phyloP scores from a whole-genome alignment of 2,113 vertebrate genomes.

The Phoxinus phoxinus region DNA sequence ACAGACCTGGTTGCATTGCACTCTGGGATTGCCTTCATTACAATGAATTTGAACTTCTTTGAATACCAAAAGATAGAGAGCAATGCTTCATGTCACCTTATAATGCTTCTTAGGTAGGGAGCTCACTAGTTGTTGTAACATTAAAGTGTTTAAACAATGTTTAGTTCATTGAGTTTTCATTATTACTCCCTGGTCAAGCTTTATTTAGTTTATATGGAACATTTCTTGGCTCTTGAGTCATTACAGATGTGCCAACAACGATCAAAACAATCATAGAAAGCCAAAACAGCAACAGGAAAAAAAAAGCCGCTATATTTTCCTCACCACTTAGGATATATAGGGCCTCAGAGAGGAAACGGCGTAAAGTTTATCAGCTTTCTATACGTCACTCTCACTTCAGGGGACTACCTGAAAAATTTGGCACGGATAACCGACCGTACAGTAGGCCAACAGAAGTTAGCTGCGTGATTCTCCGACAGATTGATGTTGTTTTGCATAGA shows the following conservation, averaged over 20 bases:
- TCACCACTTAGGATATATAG: neutral
- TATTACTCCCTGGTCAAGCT: neutral
- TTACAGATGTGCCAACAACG: slow-evolving; percentile 6
- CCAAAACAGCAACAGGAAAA: neutral
- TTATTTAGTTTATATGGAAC: slow-evolving; percentile 23
- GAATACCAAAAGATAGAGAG: neutral
- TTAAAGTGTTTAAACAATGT: neutral
- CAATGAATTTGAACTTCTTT: neutral
- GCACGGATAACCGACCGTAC: neutral
- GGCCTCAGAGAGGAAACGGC: neutral
- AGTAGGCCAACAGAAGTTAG: slow-evolving; percentile 5
- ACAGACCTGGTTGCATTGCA: neutral
- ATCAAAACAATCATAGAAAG: neutral
- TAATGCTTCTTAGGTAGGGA: neutral
- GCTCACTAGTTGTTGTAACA: neutral
- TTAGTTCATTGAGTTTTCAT: neutral
- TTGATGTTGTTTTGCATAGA: slow-evolving; percentile 35
- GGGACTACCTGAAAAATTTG: neutral
- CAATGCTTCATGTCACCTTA: neutral
- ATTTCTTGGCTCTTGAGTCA: slow-evolving; percentile 8
- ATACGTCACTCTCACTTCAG: neutral
- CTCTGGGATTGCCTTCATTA: neutral
- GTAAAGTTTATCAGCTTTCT: neutral
- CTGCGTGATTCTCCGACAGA: slow-evolving; percentile 11
- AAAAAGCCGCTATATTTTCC: neutral